Percentiles rank a stretch among this genome's conserved stretches.
Evolutionary conservation across 2,113 vertebrate genomes (phyloP).

Genomic region (Clarias macrocephalus): DNA sequence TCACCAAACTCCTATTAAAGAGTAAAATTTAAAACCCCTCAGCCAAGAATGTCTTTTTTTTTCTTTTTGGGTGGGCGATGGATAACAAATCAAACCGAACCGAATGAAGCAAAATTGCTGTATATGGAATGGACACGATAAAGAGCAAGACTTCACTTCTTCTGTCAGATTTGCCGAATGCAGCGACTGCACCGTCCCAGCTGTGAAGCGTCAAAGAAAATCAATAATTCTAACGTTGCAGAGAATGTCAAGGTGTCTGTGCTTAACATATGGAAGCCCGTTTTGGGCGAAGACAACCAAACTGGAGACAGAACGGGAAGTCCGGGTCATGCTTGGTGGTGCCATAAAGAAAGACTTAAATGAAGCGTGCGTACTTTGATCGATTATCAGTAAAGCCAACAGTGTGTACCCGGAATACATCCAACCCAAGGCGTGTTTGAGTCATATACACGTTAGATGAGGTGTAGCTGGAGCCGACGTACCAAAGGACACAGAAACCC

Average conservation of each 20-base stretch:
- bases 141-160: neutral
- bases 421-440: neutral
- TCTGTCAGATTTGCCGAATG: neutral
- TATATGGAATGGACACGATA: neutral
- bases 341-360: constrained; percentile 10
- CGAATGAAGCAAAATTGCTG: neutral
- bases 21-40: neutral
- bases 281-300: constrained; percentile 30
- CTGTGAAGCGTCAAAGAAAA: constrained; percentile 11
- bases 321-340: constrained; percentile 27
- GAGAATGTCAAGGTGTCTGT: constrained; percentile 10
- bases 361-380: neutral
- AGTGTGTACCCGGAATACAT: neutral
- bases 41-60: neutral
- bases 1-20: neutral
- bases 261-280: constrained; percentile 34
- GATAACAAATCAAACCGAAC: neutral
- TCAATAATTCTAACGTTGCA: constrained; percentile 20
- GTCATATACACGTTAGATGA: neutral
- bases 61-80: neutral
- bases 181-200: constrained; percentile 11
- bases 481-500: neutral
- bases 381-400: neutral
- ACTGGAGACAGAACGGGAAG: neutral
- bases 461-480: neutral